phyloP scores from a whole-genome alignment of 2,888 invertebrate genomes.

The Malacosoma neustria region DNA sequence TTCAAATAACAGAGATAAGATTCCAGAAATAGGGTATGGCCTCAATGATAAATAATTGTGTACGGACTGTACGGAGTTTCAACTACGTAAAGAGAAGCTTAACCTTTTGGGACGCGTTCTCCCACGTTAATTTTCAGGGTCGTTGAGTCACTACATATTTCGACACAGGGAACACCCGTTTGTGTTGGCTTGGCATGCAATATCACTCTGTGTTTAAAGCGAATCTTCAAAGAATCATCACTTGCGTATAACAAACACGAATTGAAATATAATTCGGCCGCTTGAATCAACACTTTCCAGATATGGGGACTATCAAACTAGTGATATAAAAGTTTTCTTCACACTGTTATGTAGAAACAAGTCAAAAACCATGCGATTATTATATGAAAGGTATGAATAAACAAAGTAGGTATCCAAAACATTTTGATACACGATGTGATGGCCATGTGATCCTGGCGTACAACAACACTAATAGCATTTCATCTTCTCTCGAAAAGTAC shows the following conservation, averaged over 20 bases:
- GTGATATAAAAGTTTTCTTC: background rate
- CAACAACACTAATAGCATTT: too few relatives aligned
- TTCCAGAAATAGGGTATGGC: slow-evolving; percentile 8
- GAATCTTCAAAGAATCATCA: background rate
- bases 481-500: too few relatives aligned
- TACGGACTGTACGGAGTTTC: slow-evolving; percentile 13
- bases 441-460: too few relatives aligned
- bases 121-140: slow-evolving; percentile 51
- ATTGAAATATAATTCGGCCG: background rate
- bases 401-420: too few relatives aligned
- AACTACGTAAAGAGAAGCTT: slow-evolving; percentile 23
- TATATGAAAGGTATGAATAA: too few relatives aligned
- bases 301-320: background rate
- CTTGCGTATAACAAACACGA: background rate
- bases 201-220: slow-evolving; percentile 18
- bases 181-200: slow-evolving; percentile 46
- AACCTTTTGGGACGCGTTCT: slow-evolving; percentile 36
- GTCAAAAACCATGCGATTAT: background rate
- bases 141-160: slow-evolving; percentile 48
- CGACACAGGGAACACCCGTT: slow-evolving; percentile 57
- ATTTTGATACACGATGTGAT: too few relatives aligned
- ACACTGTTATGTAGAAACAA: background rate
- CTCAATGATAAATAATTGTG: slow-evolving; percentile 14
- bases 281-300: background rate
- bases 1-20: too few relatives aligned